phyloP scores from a whole-genome alignment of 2,888 invertebrate species.

The Drosophila borborema region DNA sequence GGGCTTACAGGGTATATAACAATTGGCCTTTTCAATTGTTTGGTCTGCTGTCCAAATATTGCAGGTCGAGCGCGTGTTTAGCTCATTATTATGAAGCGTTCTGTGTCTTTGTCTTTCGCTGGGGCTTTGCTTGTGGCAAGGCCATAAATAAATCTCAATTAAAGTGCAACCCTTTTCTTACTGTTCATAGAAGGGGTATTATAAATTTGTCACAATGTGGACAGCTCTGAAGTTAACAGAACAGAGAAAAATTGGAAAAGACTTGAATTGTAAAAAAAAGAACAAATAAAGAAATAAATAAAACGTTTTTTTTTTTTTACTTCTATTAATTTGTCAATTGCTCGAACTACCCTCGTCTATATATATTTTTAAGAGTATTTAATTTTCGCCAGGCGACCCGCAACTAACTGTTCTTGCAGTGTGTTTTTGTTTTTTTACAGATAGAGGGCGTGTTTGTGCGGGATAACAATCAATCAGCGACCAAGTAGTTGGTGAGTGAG shows the following conservation, averaged over 20 bases:
- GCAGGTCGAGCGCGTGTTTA: slow-evolving; percentile 61
- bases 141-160: slow-evolving; percentile 81
- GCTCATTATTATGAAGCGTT: slow-evolving; percentile 73
- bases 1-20: slow-evolving; percentile 28
- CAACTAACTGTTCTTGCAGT: slow-evolving; percentile 1
- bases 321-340: background rate
- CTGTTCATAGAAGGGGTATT: background rate
- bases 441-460: slow-evolving; percentile 26
- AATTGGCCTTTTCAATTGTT: slow-evolving; percentile 75
- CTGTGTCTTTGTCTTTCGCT: slow-evolving; percentile 46
- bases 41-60: slow-evolving; percentile 71
- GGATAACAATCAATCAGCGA: slow-evolving; percentile 72
- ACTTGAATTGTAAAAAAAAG: background rate
- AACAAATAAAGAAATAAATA: background rate
- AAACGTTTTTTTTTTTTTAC: background rate
- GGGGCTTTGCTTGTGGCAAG: slow-evolving; percentile 13
- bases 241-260: background rate
- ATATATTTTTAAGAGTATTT: slow-evolving; percentile 5
- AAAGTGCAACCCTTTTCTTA: slow-evolving; percentile 73
- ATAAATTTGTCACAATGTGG: slow-evolving; percentile 17
- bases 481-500: slow-evolving; percentile 34
- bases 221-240: slow-evolving; percentile 1
- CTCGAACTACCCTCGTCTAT: background rate
- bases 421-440: background rate
- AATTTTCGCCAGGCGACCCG: background rate